A percentile compares a stretch with the other conserved stretches of the same genome.
phyloP scores from a whole-genome alignment of 1,140 invertebrate genomes.

The Musca domestica region DNA sequence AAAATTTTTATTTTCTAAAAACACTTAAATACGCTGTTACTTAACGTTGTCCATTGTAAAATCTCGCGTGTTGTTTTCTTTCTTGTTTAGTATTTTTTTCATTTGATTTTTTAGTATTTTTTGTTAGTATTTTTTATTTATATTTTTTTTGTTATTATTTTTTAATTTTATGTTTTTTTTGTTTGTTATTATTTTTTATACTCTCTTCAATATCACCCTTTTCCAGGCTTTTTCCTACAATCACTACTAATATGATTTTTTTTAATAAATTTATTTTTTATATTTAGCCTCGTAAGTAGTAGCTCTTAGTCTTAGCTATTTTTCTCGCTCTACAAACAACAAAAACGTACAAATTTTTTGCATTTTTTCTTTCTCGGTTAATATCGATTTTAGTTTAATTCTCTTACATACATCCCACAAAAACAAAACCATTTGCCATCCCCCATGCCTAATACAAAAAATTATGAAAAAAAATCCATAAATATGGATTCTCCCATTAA shows the following conservation, averaged over 20 bases:
- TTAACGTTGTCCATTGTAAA: too few species aligned
- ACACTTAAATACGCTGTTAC: too few species aligned
- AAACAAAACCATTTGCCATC: background rate
- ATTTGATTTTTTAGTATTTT: background rate
- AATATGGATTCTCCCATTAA: background rate
- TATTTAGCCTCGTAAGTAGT: too few species aligned
- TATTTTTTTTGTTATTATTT: slow-evolving; percentile 19
- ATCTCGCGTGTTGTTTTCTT: background rate
- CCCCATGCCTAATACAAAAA: too few species aligned
- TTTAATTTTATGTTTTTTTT: background rate
- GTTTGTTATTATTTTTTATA: background rate
- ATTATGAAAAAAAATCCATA: background rate
- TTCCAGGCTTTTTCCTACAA: background rate
- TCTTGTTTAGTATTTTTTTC: background rate
- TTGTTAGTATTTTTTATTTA: background rate
- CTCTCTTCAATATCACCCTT: background rate
- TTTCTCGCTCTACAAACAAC: background rate
- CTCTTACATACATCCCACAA: background rate
- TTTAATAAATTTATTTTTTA: background rate
- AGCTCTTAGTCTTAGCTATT: too few species aligned
- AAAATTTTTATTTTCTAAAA: too few species aligned
- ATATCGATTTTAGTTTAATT: slow-evolving; percentile 17
- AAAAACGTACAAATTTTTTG: slow-evolving; percentile 22
- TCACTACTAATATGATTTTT: background rate
- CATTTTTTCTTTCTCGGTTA: slow-evolving; percentile 14